Conservation (phyloP, 2,797 vertebrate genomes). For the Sebastiscus albofasciatus region DNA sequence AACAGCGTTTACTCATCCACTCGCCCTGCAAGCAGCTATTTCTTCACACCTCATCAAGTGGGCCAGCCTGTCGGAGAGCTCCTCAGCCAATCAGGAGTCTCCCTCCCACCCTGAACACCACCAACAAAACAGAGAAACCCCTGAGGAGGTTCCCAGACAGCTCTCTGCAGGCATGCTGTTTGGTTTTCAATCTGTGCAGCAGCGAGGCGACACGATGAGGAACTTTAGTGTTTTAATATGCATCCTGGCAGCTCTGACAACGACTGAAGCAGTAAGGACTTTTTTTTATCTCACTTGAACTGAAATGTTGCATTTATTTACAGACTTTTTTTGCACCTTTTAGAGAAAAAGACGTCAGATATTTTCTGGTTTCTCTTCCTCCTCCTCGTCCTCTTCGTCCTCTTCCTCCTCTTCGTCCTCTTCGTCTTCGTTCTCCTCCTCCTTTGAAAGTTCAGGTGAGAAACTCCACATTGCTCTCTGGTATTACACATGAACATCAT, state of each 20-base stretch:
- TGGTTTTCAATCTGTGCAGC: neutral
- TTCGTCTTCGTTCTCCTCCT: neutral
- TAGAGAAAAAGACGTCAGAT: conserved; percentile 8
- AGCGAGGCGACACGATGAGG: neutral
- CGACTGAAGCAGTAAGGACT: conserved; percentile 25
- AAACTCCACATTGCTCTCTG: neutral
- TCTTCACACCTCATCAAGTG: conserved; percentile 22
- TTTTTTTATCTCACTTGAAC: rapidly evolving
- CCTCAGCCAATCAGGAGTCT: conserved; percentile 43
- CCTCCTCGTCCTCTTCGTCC: neutral
- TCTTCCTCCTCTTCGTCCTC: neutral
- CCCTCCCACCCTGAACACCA: conserved; percentile 8
- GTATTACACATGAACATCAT: rapidly evolving
- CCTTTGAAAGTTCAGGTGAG: conserved; percentile 49
- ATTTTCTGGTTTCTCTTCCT: neutral
- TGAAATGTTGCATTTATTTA: neutral
- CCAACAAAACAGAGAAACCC: conserved; percentile 29
- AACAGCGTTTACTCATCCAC: conserved; percentile 32
- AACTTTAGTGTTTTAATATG: neutral
- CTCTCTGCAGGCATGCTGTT: conserved; percentile 19
- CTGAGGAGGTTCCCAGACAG: neutral
- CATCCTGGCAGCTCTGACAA: conserved; percentile 13
- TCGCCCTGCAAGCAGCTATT: conserved; percentile 4
- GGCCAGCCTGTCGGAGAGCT: neutral
- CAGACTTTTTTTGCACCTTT: neutral